Conservation (phyloP, 2,797 vertebrate species). For the Cephalopachus bancanus region DNA sequence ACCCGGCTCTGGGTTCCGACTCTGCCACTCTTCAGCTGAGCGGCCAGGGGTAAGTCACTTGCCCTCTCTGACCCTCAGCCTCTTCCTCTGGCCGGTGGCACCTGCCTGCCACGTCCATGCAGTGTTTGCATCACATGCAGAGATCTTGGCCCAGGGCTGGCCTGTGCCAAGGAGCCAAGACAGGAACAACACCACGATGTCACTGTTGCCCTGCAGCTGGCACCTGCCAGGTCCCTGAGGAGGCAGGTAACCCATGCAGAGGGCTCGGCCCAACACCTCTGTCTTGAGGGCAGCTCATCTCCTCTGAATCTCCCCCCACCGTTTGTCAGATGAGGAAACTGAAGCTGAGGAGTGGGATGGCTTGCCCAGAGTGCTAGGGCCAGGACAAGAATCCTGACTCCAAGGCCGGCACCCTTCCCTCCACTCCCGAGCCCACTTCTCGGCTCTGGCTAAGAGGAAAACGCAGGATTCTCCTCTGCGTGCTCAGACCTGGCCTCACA, state of each 20-base stretch:
- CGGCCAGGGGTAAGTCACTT: background rate
- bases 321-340: background rate
- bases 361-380: background rate
- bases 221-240: background rate
- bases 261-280: background rate
- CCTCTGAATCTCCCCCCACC: background rate
- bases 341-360: background rate
- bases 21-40: background rate
- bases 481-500: background rate
- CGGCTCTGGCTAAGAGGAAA: background rate
- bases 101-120: background rate
- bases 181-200: background rate
- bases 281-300: fast-evolving
- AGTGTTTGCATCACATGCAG: background rate
- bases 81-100: background rate
- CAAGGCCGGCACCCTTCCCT: fast-evolving
- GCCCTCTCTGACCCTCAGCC: background rate
- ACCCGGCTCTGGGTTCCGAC: background rate
- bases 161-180: background rate
- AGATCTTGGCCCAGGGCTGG: background rate
- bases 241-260: background rate
- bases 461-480: background rate
- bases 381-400: background rate
- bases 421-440: background rate
- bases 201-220: background rate